Base-by-base conservation (phyloP, 2,888 invertebrate species). In the Brachypalpus laphriformis region DNA sequence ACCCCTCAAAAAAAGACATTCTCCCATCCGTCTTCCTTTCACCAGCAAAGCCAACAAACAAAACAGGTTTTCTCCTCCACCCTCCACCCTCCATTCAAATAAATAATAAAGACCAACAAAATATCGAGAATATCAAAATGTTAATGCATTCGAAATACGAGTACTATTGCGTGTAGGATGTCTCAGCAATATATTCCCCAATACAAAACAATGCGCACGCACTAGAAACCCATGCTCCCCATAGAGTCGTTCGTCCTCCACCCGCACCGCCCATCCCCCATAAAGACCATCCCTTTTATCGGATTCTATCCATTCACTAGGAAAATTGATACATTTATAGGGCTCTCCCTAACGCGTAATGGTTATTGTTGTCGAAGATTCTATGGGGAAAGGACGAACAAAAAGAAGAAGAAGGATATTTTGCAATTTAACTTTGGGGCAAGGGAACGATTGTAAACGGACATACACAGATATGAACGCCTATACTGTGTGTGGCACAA, bases 181-280 rank as follows among this genome's bases (percentile, higher is more conserved):
- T 25, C 61, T 63, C 74, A 68, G 83, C 80, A 83, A 57, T 54
- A 63, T 57, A 59, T 54, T 77, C 65, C 65, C 14, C 40, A 49
- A 61, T 57, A 75, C 70, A 71, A 65, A 85, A 85, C 70, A 85
- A 75, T 85, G 85, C 85, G 85, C 85, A 85, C 85, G 85, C 85
- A 85, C 85, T 66, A 75, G 81, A 81, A 81, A 51, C 57, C 25
- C 34, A n/a, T n/a, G 51, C 65, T 57, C 81, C 70, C 51, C 68
- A 20, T n/a, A 18, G 34, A 22, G 20, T 25, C 25, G 51, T 7
- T n/a, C 22, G 22, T 18, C 22, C 34, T 25, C 74, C 25, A 9
- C 9, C 6, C 31, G 5, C 6, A 6, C 6, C 22, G 11, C n/a
- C 28, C n/a, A n/a, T n/a, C n/a, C 11, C n/a, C 25, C 25, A 25